Percentiles rank a stretch among this genome's conserved stretches.
phyloP scores from a whole-genome alignment of 2,888 invertebrate genomes.

The Amaurobius ferox region DNA sequence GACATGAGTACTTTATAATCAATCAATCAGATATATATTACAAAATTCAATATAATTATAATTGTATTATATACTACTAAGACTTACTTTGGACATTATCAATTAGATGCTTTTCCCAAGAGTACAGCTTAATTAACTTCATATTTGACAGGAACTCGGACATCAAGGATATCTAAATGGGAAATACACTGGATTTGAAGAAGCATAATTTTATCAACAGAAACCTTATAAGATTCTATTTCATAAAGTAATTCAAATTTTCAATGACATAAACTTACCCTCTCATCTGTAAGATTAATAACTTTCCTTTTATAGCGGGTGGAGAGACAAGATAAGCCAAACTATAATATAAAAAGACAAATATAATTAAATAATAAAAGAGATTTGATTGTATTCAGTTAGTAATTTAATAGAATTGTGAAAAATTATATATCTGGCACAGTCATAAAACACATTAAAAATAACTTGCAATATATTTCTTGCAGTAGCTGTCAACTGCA shows the following conservation, averaged over 20 bases:
- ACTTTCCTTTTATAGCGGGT: constrained; percentile 77
- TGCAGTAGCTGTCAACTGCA: too few relatives aligned
- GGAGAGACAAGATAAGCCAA: constrained; percentile 78
- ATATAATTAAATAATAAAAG: too few relatives aligned
- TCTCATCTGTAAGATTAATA: constrained; percentile 77
- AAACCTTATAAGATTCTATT: neutral
- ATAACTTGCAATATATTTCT: too few relatives aligned
- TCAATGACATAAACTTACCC: constrained; percentile 75
- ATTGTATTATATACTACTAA: too few relatives aligned
- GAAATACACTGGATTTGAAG: neutral
- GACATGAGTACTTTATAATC: too few relatives aligned
- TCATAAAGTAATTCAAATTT: neutral
- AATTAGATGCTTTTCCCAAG: constrained; percentile 82
- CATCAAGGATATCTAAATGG: constrained; percentile 79
- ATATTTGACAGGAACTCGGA: constrained; percentile 81
- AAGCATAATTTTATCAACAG: neutral
- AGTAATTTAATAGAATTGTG: too few relatives aligned
- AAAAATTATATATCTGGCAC: too few relatives aligned
- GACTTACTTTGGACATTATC: constrained; percentile 78
- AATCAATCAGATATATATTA: too few relatives aligned
- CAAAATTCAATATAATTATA: too few relatives aligned
- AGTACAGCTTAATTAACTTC: constrained; percentile 83
- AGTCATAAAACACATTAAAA: too few relatives aligned
- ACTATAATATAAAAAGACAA: constrained; percentile 76
- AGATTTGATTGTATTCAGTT: too few relatives aligned